Evolutionary conservation across 2,797 vertebrate species (phyloP), one percentile per base, ranked within the genome.

Genomic region (Xyrichtys novacula): DNA sequence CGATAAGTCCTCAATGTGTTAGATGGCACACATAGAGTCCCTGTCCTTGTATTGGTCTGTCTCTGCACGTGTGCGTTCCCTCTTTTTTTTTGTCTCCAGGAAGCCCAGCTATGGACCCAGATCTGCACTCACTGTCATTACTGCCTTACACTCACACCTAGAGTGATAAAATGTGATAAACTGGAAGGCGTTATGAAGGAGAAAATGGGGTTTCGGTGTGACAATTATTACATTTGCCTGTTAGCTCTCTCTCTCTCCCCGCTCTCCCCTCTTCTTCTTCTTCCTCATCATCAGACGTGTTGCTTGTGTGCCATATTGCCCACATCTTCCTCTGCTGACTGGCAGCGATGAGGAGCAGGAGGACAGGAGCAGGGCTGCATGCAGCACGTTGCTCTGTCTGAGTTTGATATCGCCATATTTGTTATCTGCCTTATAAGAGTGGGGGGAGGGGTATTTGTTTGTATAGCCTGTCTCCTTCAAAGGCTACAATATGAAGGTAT

Each of bases 1-100:
- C 85, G 83, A 87, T 90, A 85, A 88, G 85, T 85, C 83, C 69
- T 87, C 83, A 85, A 58, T 72, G 83, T 89, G 87, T 85, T 72
- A 82, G 79, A 85, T 89, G 77, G 72, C 77, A 66, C 67, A 74
- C 79, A 76, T 64, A 46, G 65, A 74, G 72, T 78, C 69, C 74
- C 76, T 85, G 83, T 80, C 83, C 84, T 67, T 80, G 80, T 68
- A 39, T 28, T 39, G 71, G 75, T 48, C 71, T 34, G 52, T 72
- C 46, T 70, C 36, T 77, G 26, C 54, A n/a, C 36, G 65, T 15
- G 40, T 53, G 58, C 15, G n/a, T n/a, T n/a, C n/a, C n/a, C n/a
- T 22, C 48, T 15, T 28, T 65, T 29, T 49, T 52, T 22, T 55
- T 76, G 65, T 74, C 73, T 67, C 62, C 29, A 76, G 71, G 76